Percentiles rank a stretch among this genome's conserved stretches.
Conservation (phyloP, 2,113 vertebrate species). For the Neolamprologus ventralis region DNA sequence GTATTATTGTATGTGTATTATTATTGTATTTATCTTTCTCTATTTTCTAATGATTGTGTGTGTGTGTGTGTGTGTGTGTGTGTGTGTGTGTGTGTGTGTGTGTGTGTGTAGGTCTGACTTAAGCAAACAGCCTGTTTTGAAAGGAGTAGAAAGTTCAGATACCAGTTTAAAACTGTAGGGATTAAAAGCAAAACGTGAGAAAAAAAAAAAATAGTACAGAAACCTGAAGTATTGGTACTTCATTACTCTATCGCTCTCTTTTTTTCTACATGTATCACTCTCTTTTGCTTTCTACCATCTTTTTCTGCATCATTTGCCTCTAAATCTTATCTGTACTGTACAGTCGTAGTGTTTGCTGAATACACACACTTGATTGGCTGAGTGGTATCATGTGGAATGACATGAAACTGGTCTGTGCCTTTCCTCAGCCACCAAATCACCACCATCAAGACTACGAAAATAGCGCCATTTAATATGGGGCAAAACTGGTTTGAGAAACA, state of each 20-base stretch:
- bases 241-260: not conserved
- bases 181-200: not conserved
- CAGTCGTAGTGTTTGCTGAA: not conserved
- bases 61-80: too few species aligned
- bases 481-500: not conserved
- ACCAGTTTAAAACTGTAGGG: not conserved
- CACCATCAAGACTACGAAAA: not conserved
- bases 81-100: too few species aligned
- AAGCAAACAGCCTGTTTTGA: not conserved
- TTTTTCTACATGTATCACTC: not conserved
- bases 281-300: not conserved
- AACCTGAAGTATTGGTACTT: not conserved
- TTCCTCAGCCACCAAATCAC: not conserved
- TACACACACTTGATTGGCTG: not conserved
- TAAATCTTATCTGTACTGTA: not conserved
- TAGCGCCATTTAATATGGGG: not conserved
- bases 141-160: not conserved
- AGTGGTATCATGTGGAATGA: not conserved
- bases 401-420: not conserved
- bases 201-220: not conserved
- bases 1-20: too few species aligned
- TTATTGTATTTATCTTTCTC: too few species aligned
- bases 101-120: not conserved
- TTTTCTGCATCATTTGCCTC: not conserved
- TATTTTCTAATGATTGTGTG: too few species aligned